Percentiles rank a stretch among this genome's conserved stretches.
These are phyloP conservation scores for Cotesia glomerata DNA, from an alignment of 1,140 invertebrate species.

Conservation along the genomic window DNA sequence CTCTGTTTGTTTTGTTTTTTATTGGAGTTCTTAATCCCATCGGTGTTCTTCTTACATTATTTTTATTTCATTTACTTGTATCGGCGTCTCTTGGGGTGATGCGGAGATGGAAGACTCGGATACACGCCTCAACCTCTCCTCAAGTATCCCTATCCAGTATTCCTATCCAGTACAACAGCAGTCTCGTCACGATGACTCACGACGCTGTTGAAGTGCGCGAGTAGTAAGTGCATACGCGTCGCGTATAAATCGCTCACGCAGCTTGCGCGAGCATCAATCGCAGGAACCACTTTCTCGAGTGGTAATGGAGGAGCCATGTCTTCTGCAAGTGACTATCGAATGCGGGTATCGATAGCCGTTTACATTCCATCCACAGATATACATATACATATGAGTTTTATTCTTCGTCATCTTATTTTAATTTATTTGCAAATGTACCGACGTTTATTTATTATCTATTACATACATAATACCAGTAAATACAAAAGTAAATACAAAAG, in stretches of 20 bases:
- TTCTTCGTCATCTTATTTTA: too few relatives aligned
- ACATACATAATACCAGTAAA: not conserved
- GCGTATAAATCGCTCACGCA: slow-evolving; percentile 36
- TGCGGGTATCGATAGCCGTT: slow-evolving; percentile 35
- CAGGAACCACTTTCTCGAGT: slow-evolving; percentile 34
- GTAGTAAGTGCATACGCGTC: slow-evolving; percentile 29
- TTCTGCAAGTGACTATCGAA: slow-evolving; percentile 28
- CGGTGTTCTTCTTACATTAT: too few relatives aligned
- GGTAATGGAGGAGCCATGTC: slow-evolving; percentile 38
- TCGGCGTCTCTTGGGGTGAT: not conserved
- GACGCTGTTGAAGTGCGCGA: slow-evolving; percentile 24
- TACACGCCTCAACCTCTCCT: not conserved
- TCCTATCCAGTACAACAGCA: slow-evolving; percentile 8
- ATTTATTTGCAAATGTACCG: not conserved
- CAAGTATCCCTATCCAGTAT: slow-evolving; percentile 13
- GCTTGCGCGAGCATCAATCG: slow-evolving; percentile 32
- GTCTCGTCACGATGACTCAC: slow-evolving; percentile 41
- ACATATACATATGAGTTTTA: not conserved
- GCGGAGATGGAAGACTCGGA: not conserved
- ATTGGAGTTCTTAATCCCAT: too few relatives aligned
- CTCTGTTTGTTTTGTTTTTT: too few relatives aligned
- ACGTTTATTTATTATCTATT: not conserved
- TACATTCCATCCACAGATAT: slow-evolving; percentile 15
- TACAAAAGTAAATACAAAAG: too few relatives aligned
- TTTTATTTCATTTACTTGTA: too few relatives aligned